Base-by-base conservation (phyloP, 2,888 invertebrate genomes). In the Cerastoderma edule region DNA sequence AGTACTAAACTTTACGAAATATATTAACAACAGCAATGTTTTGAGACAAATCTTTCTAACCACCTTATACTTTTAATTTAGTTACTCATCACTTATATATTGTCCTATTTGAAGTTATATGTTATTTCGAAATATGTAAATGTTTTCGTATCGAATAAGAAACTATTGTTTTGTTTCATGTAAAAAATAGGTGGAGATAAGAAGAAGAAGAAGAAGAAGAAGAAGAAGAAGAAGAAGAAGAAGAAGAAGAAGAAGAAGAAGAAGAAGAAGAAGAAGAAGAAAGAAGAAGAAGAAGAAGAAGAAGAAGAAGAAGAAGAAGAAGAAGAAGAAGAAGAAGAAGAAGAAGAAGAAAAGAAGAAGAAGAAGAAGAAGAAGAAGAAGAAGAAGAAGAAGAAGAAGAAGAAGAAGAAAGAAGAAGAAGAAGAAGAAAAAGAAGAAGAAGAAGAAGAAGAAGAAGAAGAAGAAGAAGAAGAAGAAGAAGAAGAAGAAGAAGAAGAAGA, bases 221-320 rank as follows among this genome's bases (percentile, higher is more conserved):
- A n/a, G n/a, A n/a, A n/a, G 10, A 44, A 6, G 24, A 48, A 27
- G 67, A 72, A 39, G 39, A 39, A 16, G 39, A 39, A 39, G 39
- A 39, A 16, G 16, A 8, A 16, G 39, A 39, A 8, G 53, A 10
- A 53, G 8, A 53, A n/a, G 8, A 10, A 10, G 8, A 53, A 53
- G 8, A 19, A 22, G n/a, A 39, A 16, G 16, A 39, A 16, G 16
- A 16, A 16, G 39, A 16, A 10, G 39, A 39, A 16, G 39, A 39
- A 39, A 16, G 16, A 16, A 39, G 39, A 8, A 8, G 39, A 39
- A 8, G 16, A 16, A 39, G 39, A 39, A 39, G 39, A 10, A 16
- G 39, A 39, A 16, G 53, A 16, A n/a, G 53, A 6, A 53, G 53
- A 16, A n/a, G 53, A 8, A n/a, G 10, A 8, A 53, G 53, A n/a